Base-by-base conservation (phyloP, 2,888 invertebrate species). In the Stenodera caucasica region DNA sequence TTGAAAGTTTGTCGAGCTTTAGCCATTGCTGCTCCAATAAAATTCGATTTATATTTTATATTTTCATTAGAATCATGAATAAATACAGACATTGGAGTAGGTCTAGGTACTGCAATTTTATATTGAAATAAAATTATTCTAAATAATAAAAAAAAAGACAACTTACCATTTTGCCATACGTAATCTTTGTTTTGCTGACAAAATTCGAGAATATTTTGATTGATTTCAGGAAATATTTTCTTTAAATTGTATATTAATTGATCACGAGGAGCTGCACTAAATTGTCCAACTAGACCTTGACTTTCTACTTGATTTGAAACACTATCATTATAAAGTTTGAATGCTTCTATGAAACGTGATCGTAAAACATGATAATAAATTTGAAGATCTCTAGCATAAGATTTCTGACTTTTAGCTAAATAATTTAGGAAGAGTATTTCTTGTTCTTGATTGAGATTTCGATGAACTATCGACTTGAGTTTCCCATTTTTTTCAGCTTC, bases 331-430 rank as follows among this genome's bases (percentile, higher is more conserved):
- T 84, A 83, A 68, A 81, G 81, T 32, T 83, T 81, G 65, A 85
- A 84, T 0, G 86, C 86, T 77, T 86, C 86, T 26, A 85, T 70
- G 67, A 84, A 86, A 66, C 85, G 81, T 69, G 73, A 82, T 71
- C 86, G 83, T 69, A 88, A 85, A 53, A 92, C 80, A 70, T 88
- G 89, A 75, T 90, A 90, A 78, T 90, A 84, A 50, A 91, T 83
- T 26, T 89, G 82, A 52, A 90, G 82, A 69, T 92, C 90, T 0
- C 87, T 85, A 0, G 84, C 84, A 35, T 85, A 83, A 0, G 84
- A 76, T 63, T 86, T 85, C 15, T 70, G 67, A 5, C 68, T 66
- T n/a, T 84, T 82, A 62, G 86, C 81, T 15, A 92, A 77, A 74
- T 88, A 91, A 53, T 84, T 82, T 3, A 90, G 82, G 61, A 92